Evolutionary conservation across 2,113 vertebrate genomes (phyloP), one percentile per base, ranked within the genome.

Genomic region (Brienomyrus longianalis): DNA sequence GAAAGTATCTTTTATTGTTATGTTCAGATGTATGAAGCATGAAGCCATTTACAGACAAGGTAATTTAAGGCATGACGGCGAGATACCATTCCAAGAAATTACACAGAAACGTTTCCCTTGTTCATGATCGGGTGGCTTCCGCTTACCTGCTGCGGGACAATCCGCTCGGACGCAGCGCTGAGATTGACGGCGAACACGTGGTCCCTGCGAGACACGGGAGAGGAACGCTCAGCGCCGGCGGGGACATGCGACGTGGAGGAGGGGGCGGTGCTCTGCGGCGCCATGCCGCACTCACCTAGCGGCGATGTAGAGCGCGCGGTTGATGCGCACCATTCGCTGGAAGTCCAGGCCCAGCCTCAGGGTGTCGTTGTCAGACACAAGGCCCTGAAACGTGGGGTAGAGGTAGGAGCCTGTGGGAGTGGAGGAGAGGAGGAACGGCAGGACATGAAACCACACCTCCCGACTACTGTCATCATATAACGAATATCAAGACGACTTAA

Each of bases 131-230:
- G 5, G 51, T 87, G 88, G 85, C 89, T 45, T 8, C 51, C 15
- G 89, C 95, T 95, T 94, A 98, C 98, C 96, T 97, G 96, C 91
- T 94, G 94, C 1, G 97, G 97, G 91, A 97, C 92, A 90, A 99
- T 97, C 89, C 92, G 94, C 92, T 97, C 95, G 50, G 93, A 89
- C 27, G 96, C 96, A 91, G 92, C 87, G 52, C 94, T 95, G 19
- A 98, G 97, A 91, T 97, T 97, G 88, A 99, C 95, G 92, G 97
- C 96, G 77, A 97, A 99, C 92, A 99, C 96, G 21, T 98, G 97
- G 91, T 99, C 98, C 94, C 98, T 98, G 94, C 1, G 89, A 91
- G 85, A 92, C 9, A 92, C 0, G 31, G 89, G 31, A 43, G 1
- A 0, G 87, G 70, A 70, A 23, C 3, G 21, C 47, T 91, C 7